Conservation (phyloP, 2,797 vertebrate species). For the Lagorchestes hirsutus region DNA sequence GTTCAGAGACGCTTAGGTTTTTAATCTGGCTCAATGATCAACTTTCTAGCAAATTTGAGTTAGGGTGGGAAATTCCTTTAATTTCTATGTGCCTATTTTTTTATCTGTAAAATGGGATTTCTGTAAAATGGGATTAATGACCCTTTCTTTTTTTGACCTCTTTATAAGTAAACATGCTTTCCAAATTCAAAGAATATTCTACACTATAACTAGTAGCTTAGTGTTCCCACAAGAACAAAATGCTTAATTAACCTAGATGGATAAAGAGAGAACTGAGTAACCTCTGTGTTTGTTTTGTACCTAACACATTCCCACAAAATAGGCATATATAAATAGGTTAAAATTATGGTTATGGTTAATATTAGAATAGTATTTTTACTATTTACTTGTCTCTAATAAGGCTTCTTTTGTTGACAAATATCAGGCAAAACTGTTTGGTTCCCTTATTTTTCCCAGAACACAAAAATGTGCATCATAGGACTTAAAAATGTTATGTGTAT, state of each 20-base stretch:
- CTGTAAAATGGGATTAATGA: conserved; percentile 61
- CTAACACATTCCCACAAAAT: conserved; percentile 55
- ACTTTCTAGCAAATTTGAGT: conserved; percentile 34
- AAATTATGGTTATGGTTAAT: conserved; percentile 26
- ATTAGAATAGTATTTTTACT: conserved; percentile 7
- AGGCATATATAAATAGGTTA: conserved; percentile 50
- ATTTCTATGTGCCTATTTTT: conserved; percentile 20
- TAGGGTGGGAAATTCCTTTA: conserved; percentile 57
- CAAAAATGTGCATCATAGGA: conserved; percentile 50
- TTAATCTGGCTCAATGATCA: conserved; percentile 25
- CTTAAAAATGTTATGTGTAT: conserved; percentile 28
- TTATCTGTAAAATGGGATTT: conserved; percentile 53
- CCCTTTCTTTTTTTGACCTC: conserved; percentile 39
- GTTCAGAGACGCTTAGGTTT: conserved; percentile 40
- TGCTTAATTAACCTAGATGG: conserved; percentile 24
- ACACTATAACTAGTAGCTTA: conserved; percentile 32
- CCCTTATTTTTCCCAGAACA: conserved; percentile 33
- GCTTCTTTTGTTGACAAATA: background rate
- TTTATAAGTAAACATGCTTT: conserved; percentile 31
- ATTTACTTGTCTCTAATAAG: background rate
- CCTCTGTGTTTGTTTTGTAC: conserved; percentile 19
- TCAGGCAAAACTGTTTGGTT: background rate
- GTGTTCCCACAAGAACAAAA: conserved; percentile 51
- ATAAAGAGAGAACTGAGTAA: conserved; percentile 35
- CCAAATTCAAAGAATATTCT: conserved; percentile 45